A percentile compares a stretch with the other conserved stretches of the same genome.
Conservation (phyloP, 2,113 vertebrate species). For the Charina bottae region DNA sequence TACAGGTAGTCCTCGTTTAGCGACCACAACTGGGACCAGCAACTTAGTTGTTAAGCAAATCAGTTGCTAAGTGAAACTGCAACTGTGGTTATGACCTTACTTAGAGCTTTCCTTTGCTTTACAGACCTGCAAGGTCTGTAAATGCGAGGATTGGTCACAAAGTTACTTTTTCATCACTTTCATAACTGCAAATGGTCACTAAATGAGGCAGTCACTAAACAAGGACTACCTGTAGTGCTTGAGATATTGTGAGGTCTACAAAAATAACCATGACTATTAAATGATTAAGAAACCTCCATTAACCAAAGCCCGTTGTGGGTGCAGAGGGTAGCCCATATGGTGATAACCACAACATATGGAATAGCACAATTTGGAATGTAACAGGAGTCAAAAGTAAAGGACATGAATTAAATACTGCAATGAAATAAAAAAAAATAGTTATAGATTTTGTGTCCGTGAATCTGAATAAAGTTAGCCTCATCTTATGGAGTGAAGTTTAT, state of each 20-base stretch:
- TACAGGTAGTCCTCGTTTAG: neutral
- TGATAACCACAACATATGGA: neutral
- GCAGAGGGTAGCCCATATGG: no score
- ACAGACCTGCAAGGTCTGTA: neutral
- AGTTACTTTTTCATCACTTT: neutral
- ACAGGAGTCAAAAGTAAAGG: neutral
- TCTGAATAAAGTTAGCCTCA: neutral
- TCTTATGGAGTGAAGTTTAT: neutral
- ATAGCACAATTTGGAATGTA: neutral
- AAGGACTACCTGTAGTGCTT: neutral
- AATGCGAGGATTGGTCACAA: neutral
- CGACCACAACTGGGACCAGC: neutral
- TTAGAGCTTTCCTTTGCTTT: neutral
- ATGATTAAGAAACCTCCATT: neutral
- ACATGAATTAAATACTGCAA: neutral
- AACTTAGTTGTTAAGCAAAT: neutral
- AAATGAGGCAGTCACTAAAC: neutral
- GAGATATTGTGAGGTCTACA: neutral
- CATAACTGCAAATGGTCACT: neutral
- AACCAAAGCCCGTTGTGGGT: neutral
- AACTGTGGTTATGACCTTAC: neutral
- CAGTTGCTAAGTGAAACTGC: neutral
- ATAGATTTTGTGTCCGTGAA: neutral
- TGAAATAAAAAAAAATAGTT: neutral
- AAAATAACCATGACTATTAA: neutral